A percentile compares a stretch with the other conserved stretches of the same genome.
These are phyloP conservation scores for Setipinna tenuifilis DNA, from an alignment of 2,797 vertebrate genomes.

Conservation along the genomic window DNA sequence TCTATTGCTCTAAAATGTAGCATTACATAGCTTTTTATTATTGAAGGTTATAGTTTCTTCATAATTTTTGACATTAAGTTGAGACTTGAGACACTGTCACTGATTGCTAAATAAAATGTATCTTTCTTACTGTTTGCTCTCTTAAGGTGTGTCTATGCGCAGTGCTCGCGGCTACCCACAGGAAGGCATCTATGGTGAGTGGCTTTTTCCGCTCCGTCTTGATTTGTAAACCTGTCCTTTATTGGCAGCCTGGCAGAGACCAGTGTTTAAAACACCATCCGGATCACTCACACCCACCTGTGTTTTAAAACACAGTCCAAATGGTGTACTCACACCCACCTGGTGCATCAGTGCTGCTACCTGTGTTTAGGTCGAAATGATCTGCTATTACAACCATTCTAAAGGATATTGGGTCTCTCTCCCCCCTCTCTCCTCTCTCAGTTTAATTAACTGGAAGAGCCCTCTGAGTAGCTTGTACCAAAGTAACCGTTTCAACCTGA, in stretches of 20 bases:
- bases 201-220: neutral
- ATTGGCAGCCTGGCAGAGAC: constrained; percentile 1
- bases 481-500: constrained; percentile 57
- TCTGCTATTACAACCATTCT: constrained; percentile 76
- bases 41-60: neutral
- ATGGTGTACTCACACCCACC: neutral
- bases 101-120: neutral
- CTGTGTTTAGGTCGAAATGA: constrained; percentile 54
- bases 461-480: constrained; percentile 62
- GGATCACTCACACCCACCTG: too few relatives aligned
- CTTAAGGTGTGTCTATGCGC: neutral
- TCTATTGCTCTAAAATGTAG: neutral
- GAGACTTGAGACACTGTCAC: neutral
- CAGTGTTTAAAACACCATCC: constrained; percentile 1
- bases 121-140: neutral
- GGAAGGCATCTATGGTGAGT: neutral
- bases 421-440: constrained; percentile 59
- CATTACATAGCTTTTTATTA: neutral
- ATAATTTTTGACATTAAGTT: neutral
- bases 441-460: constrained; percentile 77
- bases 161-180: neutral
- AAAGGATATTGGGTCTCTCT: constrained; percentile 72
- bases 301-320: too few relatives aligned
- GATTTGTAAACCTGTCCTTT: constrained; percentile 14
- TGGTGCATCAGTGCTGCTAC: neutral